Percentiles rank a stretch among this genome's conserved stretches.
These are phyloP conservation scores for Fabriciana adippe DNA, from an alignment of 2,888 invertebrate species.

Conservation along the genomic window DNA sequence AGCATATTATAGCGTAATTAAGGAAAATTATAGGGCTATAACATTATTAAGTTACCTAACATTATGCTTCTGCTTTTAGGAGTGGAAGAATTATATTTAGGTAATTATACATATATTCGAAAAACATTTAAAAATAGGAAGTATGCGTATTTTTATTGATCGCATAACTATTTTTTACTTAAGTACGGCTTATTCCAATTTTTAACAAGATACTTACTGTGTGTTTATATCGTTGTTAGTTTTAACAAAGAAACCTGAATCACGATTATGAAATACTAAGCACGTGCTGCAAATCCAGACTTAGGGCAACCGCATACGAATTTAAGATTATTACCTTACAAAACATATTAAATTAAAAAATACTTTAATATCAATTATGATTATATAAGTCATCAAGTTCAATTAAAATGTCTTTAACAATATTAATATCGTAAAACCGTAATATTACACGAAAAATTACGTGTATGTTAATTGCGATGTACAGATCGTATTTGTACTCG, in stretches of 20 bases:
- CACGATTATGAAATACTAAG: conserved; percentile 53
- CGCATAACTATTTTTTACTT: background rate
- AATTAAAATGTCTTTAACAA: too few species aligned
- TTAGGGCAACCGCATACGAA: conserved; percentile 38
- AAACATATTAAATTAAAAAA: background rate
- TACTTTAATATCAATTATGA: background rate
- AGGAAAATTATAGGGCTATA: too few species aligned
- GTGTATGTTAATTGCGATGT: background rate
- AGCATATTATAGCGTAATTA: too few species aligned
- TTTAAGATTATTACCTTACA: background rate
- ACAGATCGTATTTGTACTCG: conserved; percentile 10
- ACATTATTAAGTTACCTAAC: too few species aligned
- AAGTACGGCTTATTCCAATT: background rate
- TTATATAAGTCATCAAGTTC: background rate
- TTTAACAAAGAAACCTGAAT: conserved; percentile 44
- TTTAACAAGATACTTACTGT: conserved; percentile 9
- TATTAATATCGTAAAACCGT: too few species aligned
- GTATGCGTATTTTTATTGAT: background rate
- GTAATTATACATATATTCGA: too few species aligned
- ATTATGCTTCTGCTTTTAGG: too few species aligned
- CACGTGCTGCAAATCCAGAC: conserved; percentile 56
- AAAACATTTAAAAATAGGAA: too few species aligned
- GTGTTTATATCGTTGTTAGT: conserved; percentile 35
- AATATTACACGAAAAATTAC: too few species aligned
- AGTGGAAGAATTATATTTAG: too few species aligned